Base-by-base conservation (phyloP, 2,113 vertebrate species). In the Gambusia holbrooki region DNA sequence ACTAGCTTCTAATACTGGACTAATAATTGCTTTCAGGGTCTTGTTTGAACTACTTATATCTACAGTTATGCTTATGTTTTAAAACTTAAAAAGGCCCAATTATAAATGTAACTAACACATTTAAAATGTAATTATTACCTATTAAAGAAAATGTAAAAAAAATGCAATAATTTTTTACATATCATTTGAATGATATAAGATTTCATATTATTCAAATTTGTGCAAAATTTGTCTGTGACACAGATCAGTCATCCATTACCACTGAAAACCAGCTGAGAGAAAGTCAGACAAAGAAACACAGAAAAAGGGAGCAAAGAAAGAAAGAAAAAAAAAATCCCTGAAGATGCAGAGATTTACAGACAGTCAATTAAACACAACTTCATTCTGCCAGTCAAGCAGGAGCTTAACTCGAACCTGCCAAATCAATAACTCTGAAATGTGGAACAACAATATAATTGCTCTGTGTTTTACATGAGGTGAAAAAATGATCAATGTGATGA, bases 311-410 rank as follows among this genome's bases (percentile, higher is more conserved):
- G 17, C 15, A 48, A 17, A 5, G 45, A 48, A 48, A 48, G 17
- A 2, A 7, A 48, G 5, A 48, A 48, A 14, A 1, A 73, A n/a
- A 33, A 19, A 0, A 71, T 61, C 69, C 69, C 30, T 74, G 30
- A 60, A 76, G 65, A 67, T 30, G 11, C 40, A 69, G 68, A 78
- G 13, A 9, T 85, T 89, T 75, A 77, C 69, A 67, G 37, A 61
- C 70, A 76, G 66, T 84, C 71, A 75, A 82, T 85, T 88, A 87
- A 77, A 75, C 81, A 79, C 62, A 77, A 83, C 29, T 74, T 77
- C 66, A 69, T 84, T 69, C 33, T 74, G 69, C 65, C 68, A 75
- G 48, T 81, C 68, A 81, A 80, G 81, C 35, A 3, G 29, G 35
- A 54, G 32, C 60, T 72, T 77, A 35, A 35, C 14, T 68, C 60